Conservation (phyloP, 2,888 invertebrate species). For the Drosophila kambysellisi region DNA sequence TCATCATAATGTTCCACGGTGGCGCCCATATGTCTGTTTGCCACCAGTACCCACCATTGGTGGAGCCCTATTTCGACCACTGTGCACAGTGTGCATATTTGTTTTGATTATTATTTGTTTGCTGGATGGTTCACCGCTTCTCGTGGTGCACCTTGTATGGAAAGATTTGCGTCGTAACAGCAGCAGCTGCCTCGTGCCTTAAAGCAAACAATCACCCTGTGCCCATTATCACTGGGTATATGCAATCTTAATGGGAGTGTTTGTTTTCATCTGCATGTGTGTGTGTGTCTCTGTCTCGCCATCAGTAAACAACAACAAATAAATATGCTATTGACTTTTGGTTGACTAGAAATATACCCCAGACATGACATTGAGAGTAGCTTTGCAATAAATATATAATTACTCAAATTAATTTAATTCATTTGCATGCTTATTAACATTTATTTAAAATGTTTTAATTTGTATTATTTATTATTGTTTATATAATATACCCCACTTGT, state of each 20-base stretch:
- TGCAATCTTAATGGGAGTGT: conserved; percentile 10
- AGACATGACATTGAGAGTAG: background rate
- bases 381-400: background rate
- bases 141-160: conserved; percentile 29
- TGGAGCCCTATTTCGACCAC: conserved; percentile 15
- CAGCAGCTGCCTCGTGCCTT: conserved; percentile 44
- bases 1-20: conserved; percentile 44
- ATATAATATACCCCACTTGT: background rate
- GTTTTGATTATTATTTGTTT: conserved; percentile 7
- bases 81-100: conserved; percentile 5
- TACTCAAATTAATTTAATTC: background rate
- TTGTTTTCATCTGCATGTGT: background rate
- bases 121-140: conserved; percentile 2
- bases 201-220: conserved; percentile 50
- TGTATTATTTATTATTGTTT: background rate
- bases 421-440: background rate
- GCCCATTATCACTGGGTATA: conserved; percentile 45
- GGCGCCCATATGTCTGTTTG: conserved; percentile 65
- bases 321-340: conserved; percentile 23
- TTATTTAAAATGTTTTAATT: background rate
- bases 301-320: conserved; percentile 24
- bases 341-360: conserved; percentile 20
- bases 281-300: conserved; percentile 11
- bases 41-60: background rate
- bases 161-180: conserved; percentile 51